A percentile compares a stretch with the other conserved stretches of the same genome.
These are phyloP conservation scores for Leptogaster cylindrica DNA, from an alignment of 2,888 invertebrate genomes.

Conservation along the genomic window DNA sequence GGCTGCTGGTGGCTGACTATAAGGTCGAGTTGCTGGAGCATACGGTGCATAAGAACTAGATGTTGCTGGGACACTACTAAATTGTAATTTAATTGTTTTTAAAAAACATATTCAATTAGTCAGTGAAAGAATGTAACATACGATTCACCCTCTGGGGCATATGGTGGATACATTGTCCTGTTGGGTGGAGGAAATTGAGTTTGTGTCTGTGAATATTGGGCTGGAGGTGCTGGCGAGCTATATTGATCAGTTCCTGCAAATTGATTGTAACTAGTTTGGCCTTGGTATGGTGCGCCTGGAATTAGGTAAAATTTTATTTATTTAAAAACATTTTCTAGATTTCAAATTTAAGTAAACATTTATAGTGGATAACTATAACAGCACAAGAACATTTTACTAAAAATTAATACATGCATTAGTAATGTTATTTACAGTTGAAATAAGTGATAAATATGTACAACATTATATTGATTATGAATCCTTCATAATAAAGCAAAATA, in stretches of 20 bases:
- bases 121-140: slow-evolving; percentile 56
- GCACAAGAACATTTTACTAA: too few species aligned
- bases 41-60: slow-evolving; percentile 59
- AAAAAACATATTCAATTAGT: background rate
- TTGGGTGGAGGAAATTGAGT: slow-evolving; percentile 70
- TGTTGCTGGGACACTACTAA: slow-evolving; percentile 57
- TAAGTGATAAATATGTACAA: too few species aligned
- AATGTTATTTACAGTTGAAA: too few species aligned
- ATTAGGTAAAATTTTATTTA: background rate
- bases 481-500: too few species aligned
- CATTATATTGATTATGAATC: too few species aligned
- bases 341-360: too few species aligned
- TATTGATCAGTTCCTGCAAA: slow-evolving; percentile 70
- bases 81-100: background rate
- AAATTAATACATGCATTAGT: too few species aligned
- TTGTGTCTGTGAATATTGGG: slow-evolving; percentile 68
- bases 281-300: slow-evolving; percentile 66
- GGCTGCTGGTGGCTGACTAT: slow-evolving; percentile 61
- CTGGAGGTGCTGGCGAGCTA: slow-evolving; percentile 65
- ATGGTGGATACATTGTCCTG: slow-evolving; percentile 81
- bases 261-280: slow-evolving; percentile 71
- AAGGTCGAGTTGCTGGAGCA: slow-evolving; percentile 56
- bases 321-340: too few species aligned
- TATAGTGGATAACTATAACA: too few species aligned
- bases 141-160: slow-evolving; percentile 75